phyloP scores from a whole-genome alignment of 2,888 invertebrate species.

The Diaperis boleti region DNA sequence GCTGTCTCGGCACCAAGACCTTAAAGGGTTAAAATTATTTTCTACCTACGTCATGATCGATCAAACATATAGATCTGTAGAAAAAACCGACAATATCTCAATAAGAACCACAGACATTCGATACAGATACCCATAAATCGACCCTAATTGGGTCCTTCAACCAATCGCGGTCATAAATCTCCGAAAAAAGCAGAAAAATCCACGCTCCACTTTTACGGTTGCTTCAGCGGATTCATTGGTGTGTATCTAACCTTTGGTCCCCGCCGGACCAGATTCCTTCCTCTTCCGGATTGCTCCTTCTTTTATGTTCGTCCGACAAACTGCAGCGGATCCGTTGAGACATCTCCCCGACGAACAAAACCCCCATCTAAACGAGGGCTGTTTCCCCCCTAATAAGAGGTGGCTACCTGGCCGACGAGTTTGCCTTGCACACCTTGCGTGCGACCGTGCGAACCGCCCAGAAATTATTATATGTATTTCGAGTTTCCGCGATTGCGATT shows the following conservation, averaged over 20 bases:
- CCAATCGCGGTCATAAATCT: too few species aligned
- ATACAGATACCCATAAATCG: too few species aligned
- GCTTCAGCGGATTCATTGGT: constrained; percentile 45
- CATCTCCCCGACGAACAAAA: constrained; percentile 30
- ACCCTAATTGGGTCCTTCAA: too few species aligned
- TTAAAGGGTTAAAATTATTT: too few species aligned
- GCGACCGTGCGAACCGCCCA: constrained; percentile 40
- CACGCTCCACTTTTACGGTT: constrained; percentile 4
- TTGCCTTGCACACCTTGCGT: constrained; percentile 38
- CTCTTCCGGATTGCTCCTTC: constrained; percentile 55
- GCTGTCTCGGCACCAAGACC: too few species aligned
- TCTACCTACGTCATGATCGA: too few species aligned
- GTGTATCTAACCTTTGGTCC: constrained; percentile 56
- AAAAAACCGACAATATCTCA: too few species aligned
- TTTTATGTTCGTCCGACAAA: constrained; percentile 32
- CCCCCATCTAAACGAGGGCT: constrained; percentile 41
- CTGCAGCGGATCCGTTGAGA: constrained; percentile 47
- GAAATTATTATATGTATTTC: not conserved
- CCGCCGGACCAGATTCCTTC: constrained; percentile 53
- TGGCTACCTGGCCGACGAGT: constrained; percentile 36
- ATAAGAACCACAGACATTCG: too few species aligned
- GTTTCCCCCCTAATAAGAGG: constrained; percentile 11
- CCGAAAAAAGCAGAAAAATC: not conserved
- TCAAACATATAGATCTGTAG: too few species aligned
- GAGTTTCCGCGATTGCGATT: constrained; percentile 33